Evolutionary conservation across 2,888 invertebrate species (phyloP).

Genomic region (Crepidodera aurea): DNA sequence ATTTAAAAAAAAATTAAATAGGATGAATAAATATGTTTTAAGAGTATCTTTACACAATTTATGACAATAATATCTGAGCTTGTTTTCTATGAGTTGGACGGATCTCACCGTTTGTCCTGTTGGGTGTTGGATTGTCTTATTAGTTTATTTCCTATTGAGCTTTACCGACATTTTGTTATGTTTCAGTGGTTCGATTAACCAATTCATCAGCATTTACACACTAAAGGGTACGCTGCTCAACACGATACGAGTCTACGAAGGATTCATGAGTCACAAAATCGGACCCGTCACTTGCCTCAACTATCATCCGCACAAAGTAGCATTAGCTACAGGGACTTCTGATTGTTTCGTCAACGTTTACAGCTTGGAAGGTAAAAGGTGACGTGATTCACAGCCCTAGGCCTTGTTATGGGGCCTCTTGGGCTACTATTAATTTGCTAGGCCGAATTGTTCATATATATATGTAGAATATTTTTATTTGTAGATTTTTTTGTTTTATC

Average conservation of each 20-base stretch:
- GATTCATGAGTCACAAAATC: slow-evolving; percentile 87
- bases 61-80: no score
- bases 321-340: slow-evolving; percentile 85
- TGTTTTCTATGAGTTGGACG: no score
- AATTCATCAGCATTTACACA: slow-evolving; percentile 81
- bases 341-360: slow-evolving; percentile 89
- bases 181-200: slow-evolving; percentile 77
- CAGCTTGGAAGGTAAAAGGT: slow-evolving; percentile 73
- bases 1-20: no score
- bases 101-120: no score
- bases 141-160: no score
- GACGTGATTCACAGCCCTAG: slow-evolving; percentile 67
- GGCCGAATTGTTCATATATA: slow-evolving; percentile 9
- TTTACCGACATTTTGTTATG: no score
- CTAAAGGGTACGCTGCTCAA: slow-evolving; percentile 77
- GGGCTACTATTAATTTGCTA: slow-evolving; percentile 47
- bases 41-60: no score
- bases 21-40: no score
- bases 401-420: slow-evolving; percentile 57
- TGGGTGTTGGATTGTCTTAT: no score
- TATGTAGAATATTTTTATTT: not conserved
- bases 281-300: slow-evolving; percentile 87
- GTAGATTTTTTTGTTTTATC: slow-evolving; percentile 1
- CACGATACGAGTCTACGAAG: slow-evolving; percentile 88
- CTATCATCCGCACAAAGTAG: slow-evolving; percentile 88